Conservation (phyloP, 2,888 invertebrate genomes). For the Pseudeuparius sepicola region DNA sequence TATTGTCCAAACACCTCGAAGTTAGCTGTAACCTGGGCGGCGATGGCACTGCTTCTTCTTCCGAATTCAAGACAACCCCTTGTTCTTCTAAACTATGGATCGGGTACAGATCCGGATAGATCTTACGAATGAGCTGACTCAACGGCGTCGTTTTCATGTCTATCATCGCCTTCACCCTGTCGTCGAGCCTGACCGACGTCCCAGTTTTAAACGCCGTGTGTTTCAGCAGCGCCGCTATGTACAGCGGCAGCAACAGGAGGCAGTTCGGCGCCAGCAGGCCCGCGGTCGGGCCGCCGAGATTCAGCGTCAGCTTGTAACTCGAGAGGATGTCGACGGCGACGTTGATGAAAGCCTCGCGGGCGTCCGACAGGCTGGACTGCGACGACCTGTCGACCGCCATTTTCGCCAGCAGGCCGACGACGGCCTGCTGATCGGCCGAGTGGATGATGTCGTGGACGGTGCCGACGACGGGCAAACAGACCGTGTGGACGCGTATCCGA, state of each 20-base stretch:
- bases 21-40: slow-evolving; percentile 79
- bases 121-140: slow-evolving; percentile 63
- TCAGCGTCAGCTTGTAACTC: slow-evolving; percentile 58
- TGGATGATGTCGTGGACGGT: slow-evolving; percentile 79
- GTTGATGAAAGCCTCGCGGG: slow-evolving; percentile 92
- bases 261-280: slow-evolving; percentile 68
- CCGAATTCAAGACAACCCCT: slow-evolving; percentile 31
- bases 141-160: slow-evolving; percentile 84
- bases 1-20: slow-evolving; percentile 68
- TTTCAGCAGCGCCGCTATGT: slow-evolving; percentile 82
- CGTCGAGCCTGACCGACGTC: slow-evolving; percentile 84
- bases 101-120: slow-evolving; percentile 90
- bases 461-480: slow-evolving; percentile 84
- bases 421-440: slow-evolving; percentile 88
- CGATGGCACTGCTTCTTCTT: slow-evolving; percentile 42
- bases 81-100: slow-evolving; percentile 57
- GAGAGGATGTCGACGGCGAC: slow-evolving; percentile 83
- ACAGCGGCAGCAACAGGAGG: slow-evolving; percentile 76
- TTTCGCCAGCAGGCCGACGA: slow-evolving; percentile 85
- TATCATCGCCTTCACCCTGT: slow-evolving; percentile 88
- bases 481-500: slow-evolving; percentile 93
- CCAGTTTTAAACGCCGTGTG: slow-evolving; percentile 84
- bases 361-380: slow-evolving; percentile 79
- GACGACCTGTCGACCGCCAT: slow-evolving; percentile 95
- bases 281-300: slow-evolving; percentile 48